These are phyloP conservation scores for Tipula vernalis DNA, from an alignment of 2,888 invertebrate genomes.

Conservation along the genomic window DNA sequence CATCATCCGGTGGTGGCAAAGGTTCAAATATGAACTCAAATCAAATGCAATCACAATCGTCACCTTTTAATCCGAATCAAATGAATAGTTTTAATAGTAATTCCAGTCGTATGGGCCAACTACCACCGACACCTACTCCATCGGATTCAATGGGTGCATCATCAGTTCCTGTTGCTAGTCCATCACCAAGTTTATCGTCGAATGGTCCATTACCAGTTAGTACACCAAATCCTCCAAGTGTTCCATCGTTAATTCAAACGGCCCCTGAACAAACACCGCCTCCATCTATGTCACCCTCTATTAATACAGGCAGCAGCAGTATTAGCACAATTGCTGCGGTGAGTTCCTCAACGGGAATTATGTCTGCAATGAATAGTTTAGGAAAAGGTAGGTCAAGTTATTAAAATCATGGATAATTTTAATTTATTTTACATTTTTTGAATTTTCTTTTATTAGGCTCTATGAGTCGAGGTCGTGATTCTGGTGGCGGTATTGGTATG, in stretches of 20 bases:
- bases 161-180: slow-evolving; percentile 39
- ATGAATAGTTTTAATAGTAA: slow-evolving; percentile 23
- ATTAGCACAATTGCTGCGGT: slow-evolving; percentile 21
- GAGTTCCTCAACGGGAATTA: slow-evolving; percentile 18
- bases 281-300: slow-evolving; percentile 32
- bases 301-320: slow-evolving; percentile 22
- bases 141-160: slow-evolving; percentile 27
- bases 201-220: slow-evolving; percentile 40
- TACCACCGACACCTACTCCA: slow-evolving; percentile 41
- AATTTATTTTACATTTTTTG: neutral
- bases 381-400: slow-evolving; percentile 21
- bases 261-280: slow-evolving; percentile 44
- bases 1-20: neutral
- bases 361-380: slow-evolving; percentile 17
- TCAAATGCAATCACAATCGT: slow-evolving; percentile 31
- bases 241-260: slow-evolving; percentile 41
- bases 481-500: neutral
- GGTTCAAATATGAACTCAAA: neutral
- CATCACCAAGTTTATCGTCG: slow-evolving; percentile 35
- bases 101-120: slow-evolving; percentile 22
- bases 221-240: slow-evolving; percentile 46
- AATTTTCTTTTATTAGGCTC: neutral
- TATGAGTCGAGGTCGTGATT: neutral
- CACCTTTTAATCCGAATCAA: slow-evolving; percentile 41
- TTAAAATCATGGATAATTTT: neutral